Evolutionary conservation across 1,140 invertebrate species (phyloP).

Genomic region (Oreohelix idahoensis): DNA sequence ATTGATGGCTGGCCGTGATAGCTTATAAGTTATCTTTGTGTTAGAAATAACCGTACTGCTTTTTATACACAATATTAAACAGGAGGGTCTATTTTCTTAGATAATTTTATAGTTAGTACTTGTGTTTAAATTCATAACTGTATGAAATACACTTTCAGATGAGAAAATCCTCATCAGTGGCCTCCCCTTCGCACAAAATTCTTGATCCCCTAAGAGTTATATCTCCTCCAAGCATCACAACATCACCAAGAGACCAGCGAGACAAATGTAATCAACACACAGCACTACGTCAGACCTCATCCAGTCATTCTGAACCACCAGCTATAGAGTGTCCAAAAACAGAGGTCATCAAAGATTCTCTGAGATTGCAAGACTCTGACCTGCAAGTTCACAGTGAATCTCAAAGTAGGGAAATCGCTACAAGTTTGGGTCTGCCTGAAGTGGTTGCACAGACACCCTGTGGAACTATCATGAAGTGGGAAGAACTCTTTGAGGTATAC

Average conservation of each 20-base stretch:
- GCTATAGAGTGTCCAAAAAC: background rate
- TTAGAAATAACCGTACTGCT: too few relatives aligned
- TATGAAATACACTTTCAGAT: slow-evolving; percentile 44
- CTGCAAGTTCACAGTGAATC: background rate
- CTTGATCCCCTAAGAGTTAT: slow-evolving; percentile 20
- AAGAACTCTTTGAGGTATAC: slow-evolving; percentile 65
- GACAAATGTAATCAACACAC: background rate
- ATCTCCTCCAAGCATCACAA: background rate
- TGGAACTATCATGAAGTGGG: slow-evolving; percentile 65
- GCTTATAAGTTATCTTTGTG: too few relatives aligned
- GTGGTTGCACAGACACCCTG: slow-evolving; percentile 65
- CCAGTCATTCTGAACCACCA: background rate
- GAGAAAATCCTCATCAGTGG: slow-evolving; percentile 59
- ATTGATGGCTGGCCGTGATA: too few relatives aligned
- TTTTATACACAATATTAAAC: too few relatives aligned
- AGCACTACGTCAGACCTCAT: background rate
- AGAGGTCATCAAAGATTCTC: background rate
- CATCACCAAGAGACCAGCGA: background rate
- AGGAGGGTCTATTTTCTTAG: too few relatives aligned
- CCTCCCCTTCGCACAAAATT: slow-evolving; percentile 43
- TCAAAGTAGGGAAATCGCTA: background rate
- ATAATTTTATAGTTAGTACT: background rate
- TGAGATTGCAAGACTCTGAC: background rate
- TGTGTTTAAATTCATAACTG: background rate
- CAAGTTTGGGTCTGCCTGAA: slow-evolving; percentile 51